phyloP scores from a whole-genome alignment of 2,888 invertebrate genomes.

The Lasioglossum figueresi region DNA sequence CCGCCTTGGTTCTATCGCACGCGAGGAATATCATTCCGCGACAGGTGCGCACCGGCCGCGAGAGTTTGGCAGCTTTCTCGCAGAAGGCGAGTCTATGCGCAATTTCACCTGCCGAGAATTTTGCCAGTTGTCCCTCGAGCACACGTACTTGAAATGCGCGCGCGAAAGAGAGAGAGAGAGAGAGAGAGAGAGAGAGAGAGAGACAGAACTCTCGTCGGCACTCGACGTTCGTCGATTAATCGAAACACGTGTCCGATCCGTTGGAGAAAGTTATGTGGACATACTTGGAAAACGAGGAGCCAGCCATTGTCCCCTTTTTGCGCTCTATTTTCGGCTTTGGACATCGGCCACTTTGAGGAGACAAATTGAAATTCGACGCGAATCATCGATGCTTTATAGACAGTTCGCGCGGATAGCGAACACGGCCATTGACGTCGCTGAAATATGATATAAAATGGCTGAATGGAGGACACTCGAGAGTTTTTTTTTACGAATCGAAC shows the following conservation, averaged over 20 bases:
- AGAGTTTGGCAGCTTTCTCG: constrained; percentile 52
- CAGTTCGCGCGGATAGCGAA: background rate
- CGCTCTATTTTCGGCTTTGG: background rate
- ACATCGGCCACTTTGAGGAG: background rate
- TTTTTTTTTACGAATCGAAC: background rate
- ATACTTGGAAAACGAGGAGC: background rate
- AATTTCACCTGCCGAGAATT: constrained; percentile 67
- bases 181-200: no score
- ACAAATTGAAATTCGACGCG: constrained; percentile 12
- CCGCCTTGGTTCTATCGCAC: constrained; percentile 41
- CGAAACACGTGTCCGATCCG: constrained; percentile 1
- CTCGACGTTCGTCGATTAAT: constrained; percentile 13
- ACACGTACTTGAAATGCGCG: constrained; percentile 5
- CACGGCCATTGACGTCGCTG: background rate
- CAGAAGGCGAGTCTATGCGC: constrained; percentile 54
- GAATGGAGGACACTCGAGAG: constrained; percentile 16
- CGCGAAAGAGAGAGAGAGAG: background rate
- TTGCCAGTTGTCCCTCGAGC: constrained; percentile 38
- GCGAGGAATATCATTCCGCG: constrained; percentile 58
- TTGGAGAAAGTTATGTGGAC: background rate
- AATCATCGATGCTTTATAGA: constrained; percentile 5
- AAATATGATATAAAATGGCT: constrained; percentile 11
- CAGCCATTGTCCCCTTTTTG: background rate
- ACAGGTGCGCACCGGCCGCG: constrained; percentile 66
- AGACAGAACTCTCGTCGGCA: background rate